Evolutionary conservation across 2,888 invertebrate genomes (phyloP).

Genomic region (Autographa gamma): DNA sequence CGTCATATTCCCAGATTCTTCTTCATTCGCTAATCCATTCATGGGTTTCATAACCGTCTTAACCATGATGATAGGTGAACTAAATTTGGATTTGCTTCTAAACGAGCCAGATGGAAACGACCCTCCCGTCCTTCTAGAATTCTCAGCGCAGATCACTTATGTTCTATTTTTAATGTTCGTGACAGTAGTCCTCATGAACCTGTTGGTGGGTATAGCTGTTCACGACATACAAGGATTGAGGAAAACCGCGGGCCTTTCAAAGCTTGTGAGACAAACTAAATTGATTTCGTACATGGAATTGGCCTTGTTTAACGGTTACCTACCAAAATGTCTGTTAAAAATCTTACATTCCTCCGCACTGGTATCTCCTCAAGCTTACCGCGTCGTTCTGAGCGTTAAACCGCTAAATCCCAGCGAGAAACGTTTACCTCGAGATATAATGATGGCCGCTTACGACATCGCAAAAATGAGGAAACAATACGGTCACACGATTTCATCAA

Average conservation of each 20-base stretch:
- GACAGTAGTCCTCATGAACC: conserved; percentile 95
- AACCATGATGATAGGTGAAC: conserved; percentile 97
- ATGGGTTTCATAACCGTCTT: conserved; percentile 95
- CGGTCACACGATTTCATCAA: conserved; percentile 91
- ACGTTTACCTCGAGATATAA: conserved; percentile 93
- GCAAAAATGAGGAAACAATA: conserved; percentile 92
- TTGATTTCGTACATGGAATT: conserved; percentile 95
- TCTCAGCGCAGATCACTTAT: conserved; percentile 95
- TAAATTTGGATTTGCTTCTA: conserved; percentile 93
- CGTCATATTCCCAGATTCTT: conserved; percentile 95
- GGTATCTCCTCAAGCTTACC: conserved; percentile 94
- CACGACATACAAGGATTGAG: conserved; percentile 96
- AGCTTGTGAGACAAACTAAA: conserved; percentile 95
- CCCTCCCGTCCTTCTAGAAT: conserved; percentile 93
- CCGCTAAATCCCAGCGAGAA: conserved; percentile 95
- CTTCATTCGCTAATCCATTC: conserved; percentile 94
- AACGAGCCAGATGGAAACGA: conserved; percentile 93
- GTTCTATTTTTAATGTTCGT: conserved; percentile 94
- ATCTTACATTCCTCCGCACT: conserved; percentile 93
- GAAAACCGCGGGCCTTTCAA: conserved; percentile 95
- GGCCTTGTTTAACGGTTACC: conserved; percentile 93
- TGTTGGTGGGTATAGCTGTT: conserved; percentile 95
- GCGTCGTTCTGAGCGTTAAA: conserved; percentile 94
- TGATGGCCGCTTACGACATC: conserved; percentile 94
- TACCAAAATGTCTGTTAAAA: conserved; percentile 93